phyloP scores from a whole-genome alignment of 2,888 invertebrate species.

The Leucoptera coffeella region DNA sequence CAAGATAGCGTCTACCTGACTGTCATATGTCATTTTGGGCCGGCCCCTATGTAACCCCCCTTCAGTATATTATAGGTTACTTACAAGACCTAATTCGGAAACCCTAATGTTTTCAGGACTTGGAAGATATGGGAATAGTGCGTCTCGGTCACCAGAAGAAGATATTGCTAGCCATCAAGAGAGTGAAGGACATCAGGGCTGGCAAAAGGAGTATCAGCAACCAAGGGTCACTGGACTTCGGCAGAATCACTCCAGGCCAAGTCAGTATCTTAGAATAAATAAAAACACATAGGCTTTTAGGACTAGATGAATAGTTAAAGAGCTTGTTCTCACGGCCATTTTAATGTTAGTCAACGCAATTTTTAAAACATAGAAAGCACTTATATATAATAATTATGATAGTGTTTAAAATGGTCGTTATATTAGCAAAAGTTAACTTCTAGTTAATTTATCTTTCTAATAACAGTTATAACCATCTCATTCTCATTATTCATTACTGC shows the following conservation, averaged over 20 bases:
- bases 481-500: no score
- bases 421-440: no score
- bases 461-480: no score
- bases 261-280: constrained; percentile 38
- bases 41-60: no score
- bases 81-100: no score
- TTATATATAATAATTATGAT: constrained; percentile 5
- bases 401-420: no score
- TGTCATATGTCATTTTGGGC: no score
- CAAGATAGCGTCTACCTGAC: no score
- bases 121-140: constrained; percentile 94
- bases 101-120: constrained; percentile 50
- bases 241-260: constrained; percentile 40
- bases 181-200: constrained; percentile 88
- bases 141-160: constrained; percentile 97
- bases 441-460: no score
- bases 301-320: background rate
- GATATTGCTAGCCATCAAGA: constrained; percentile 92
- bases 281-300: no score
- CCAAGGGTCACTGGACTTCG: constrained; percentile 41
- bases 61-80: no score
- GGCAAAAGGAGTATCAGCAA: constrained; percentile 67
- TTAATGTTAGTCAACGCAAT: background rate
- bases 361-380: constrained; percentile 3
- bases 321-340: background rate